Conservation (phyloP, 2,888 invertebrate species). For the Cryptosula pallasiana region DNA sequence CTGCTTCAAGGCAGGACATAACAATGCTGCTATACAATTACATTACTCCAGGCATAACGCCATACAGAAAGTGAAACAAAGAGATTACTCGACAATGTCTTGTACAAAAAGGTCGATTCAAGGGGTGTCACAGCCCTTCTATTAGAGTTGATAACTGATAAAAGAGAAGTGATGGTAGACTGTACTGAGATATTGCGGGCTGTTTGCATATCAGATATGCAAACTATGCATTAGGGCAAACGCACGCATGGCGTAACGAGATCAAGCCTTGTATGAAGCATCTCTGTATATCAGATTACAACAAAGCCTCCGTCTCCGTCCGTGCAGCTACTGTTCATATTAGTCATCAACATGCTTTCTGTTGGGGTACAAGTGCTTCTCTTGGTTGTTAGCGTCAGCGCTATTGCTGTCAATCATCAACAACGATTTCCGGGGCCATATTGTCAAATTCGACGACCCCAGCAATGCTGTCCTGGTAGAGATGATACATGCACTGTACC, state of each 20-base stretch:
- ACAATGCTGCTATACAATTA: too few relatives aligned
- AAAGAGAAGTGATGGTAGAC: too few relatives aligned
- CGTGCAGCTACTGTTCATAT: too few relatives aligned
- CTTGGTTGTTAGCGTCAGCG: not conserved
- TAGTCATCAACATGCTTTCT: not conserved
- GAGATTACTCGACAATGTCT: too few relatives aligned
- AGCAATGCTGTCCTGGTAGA: constrained; percentile 63
- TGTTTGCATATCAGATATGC: not conserved
- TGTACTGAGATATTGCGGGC: too few relatives aligned
- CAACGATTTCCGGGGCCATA: constrained; percentile 15
- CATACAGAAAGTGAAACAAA: too few relatives aligned
- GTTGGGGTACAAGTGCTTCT: not conserved
- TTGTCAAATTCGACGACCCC: constrained; percentile 29
- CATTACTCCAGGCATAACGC: too few relatives aligned
- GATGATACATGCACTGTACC: constrained; percentile 75
- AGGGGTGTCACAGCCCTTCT: too few relatives aligned
- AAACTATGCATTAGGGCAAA: not conserved
- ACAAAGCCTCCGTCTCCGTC: too few relatives aligned
- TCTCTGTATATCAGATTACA: not conserved
- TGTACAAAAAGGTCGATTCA: too few relatives aligned
- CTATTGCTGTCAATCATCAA: not conserved
- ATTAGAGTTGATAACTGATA: too few relatives aligned
- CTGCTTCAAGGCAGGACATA: too few relatives aligned
- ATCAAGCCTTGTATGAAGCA: not conserved
- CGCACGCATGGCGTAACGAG: not conserved